Evolutionary conservation across 2,888 invertebrate genomes (phyloP).

Genomic region (Baccha elongata): DNA sequence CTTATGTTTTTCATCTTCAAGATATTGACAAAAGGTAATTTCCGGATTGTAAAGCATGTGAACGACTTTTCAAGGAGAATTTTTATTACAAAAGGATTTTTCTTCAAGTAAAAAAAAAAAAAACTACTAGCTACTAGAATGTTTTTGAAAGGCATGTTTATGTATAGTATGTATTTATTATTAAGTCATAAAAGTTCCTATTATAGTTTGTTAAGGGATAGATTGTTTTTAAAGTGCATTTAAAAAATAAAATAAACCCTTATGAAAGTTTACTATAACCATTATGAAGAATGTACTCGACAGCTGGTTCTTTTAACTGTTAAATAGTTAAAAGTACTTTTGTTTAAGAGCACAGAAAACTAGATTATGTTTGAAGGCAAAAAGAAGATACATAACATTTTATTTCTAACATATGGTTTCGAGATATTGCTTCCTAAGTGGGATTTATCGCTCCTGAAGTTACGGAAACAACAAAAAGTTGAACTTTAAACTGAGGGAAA

Average conservation of each 20-base stretch:
- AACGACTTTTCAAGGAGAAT: constrained; percentile 33
- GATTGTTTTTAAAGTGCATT: not conserved
- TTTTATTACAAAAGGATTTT: constrained; percentile 34
- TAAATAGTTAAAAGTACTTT: too few relatives aligned
- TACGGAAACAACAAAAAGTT: too few relatives aligned
- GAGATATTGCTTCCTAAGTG: too few relatives aligned
- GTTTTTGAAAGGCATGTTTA: not conserved
- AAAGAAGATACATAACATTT: too few relatives aligned
- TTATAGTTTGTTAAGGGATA: not conserved
- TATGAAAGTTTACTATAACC: too few relatives aligned
- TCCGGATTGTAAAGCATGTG: constrained; percentile 46
- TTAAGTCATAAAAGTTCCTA: not conserved
- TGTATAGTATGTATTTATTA: not conserved
- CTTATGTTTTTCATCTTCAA: not conserved
- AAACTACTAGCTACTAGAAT: not conserved
- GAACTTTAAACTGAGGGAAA: too few relatives aligned
- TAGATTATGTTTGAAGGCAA: too few relatives aligned
- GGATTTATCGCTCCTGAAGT: too few relatives aligned
- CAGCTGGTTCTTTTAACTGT: too few relatives aligned
- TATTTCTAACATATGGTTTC: too few relatives aligned
- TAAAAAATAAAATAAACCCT: not conserved
- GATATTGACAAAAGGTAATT: constrained; percentile 47
- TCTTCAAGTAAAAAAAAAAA: not conserved
- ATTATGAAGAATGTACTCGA: not conserved
- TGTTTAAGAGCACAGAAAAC: too few relatives aligned